These are phyloP conservation scores for Leptoclinus maculatus DNA, from an alignment of 2,797 vertebrate species.

Conservation along the genomic window DNA sequence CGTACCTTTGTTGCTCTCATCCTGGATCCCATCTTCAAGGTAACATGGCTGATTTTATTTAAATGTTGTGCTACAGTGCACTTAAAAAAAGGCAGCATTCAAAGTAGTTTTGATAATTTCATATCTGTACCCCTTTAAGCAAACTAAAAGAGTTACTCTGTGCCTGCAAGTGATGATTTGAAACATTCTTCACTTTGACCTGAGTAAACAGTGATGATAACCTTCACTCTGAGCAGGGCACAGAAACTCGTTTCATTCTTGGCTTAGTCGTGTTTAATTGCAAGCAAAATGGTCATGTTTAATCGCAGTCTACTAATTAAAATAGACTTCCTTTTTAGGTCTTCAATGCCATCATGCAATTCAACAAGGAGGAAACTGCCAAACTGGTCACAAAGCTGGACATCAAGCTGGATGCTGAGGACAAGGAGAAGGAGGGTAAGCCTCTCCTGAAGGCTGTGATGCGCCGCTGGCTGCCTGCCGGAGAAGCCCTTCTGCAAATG, in stretches of 20 bases:
- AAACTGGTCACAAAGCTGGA: slow-evolving; percentile 92
- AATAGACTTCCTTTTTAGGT: slow-evolving; percentile 77
- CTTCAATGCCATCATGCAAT: slow-evolving; percentile 96
- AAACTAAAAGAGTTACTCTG: not conserved
- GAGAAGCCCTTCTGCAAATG: slow-evolving; percentile 96
- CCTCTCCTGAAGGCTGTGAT: slow-evolving; percentile 96
- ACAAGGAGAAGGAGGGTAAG: slow-evolving; percentile 96
- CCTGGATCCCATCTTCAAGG: slow-evolving; percentile 95
- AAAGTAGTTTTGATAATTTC: not conserved
- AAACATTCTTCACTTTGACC: slow-evolving; percentile 99
- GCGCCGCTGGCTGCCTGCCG: slow-evolving; percentile 96
- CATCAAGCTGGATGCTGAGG: slow-evolving; percentile 92
- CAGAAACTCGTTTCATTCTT: not conserved
- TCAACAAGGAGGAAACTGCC: slow-evolving; percentile 91
- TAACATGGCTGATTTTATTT: slow-evolving; percentile 51
- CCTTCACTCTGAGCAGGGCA: slow-evolving; percentile 77
- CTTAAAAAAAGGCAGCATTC: not conserved
- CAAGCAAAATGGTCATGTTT: not conserved
- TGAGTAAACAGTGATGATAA: slow-evolving; percentile 91
- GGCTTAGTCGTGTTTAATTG: not conserved
- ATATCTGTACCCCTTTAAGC: not conserved
- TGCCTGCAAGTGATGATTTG: slow-evolving; percentile 87
- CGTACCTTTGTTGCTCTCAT: slow-evolving; percentile 92
- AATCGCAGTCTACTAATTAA: not conserved
- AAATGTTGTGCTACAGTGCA: not conserved